Evolutionary conservation across 1,140 invertebrate species (phyloP), one percentile per base, ranked within the genome.

Genomic region (Diabrotica virgifera): DNA sequence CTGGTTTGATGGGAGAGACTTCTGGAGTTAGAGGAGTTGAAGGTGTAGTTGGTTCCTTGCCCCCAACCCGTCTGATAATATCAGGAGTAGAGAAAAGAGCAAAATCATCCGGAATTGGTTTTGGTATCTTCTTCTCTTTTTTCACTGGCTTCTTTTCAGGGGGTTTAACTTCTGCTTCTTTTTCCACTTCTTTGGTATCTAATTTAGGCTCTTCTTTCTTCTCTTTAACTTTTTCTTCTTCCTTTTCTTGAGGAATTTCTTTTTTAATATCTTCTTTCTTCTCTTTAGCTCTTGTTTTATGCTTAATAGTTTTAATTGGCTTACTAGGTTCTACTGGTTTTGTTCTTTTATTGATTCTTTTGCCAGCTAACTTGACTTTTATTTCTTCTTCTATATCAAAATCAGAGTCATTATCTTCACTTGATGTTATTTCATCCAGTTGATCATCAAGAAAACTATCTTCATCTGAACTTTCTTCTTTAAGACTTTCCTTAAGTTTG

Each of bases 61-160:
- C 74, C 65, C 81, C 80, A 38, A 90, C 87, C 68, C 88, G 82
- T 68, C 88, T 81, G 57, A 92, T 90, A 63, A 91, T 89, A 81
- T 91, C 90, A 7, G 90, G 90, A 52, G 89, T 87, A 10, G 89
- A 90, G 74, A 91, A 91, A 36, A 92, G 84, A 24, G 85, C 88
- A 80, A 85, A 84, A 74, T 85, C 84, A 68, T 84, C 86, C 61
- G 86, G 79, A 59, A 85, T 74, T 4, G 85, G 85, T 51, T 86
- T 84, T 11, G 87, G 84, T 12, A 83, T 81, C 76, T 90, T 90
- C 65, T 86, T 87, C 61, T 90, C 88, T 71, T 88, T 89, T 75
- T 89, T 90, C 2, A 80, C 72, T 66, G 5, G 74, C 55, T 73
- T 80, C 72, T 75, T 76, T 11, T 74, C 75, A 10, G 56, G 52